Percentiles rank a stretch among this genome's conserved stretches.
Evolutionary conservation across 2,888 invertebrate species (phyloP).

Genomic region (Lasioglossum leucozonium): DNA sequence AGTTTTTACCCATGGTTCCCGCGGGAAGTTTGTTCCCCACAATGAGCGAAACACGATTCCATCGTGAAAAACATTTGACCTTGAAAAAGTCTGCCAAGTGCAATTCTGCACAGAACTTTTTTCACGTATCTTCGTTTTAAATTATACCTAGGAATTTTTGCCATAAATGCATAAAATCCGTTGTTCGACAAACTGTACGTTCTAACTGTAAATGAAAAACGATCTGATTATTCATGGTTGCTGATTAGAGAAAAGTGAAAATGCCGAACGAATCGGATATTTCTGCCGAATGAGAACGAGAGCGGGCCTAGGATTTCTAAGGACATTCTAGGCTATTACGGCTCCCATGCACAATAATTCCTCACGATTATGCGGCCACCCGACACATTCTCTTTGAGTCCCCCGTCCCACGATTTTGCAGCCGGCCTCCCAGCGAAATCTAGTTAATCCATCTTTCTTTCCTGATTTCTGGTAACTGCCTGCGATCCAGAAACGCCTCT

Average conservation of each 20-base stretch:
- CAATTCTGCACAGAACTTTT: no score
- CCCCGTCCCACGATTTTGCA: conserved; percentile 39
- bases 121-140: no score
- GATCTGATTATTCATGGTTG: neutral
- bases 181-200: neutral
- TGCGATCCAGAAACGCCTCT: conserved; percentile 33
- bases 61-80: no score
- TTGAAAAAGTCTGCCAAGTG: no score
- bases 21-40: no score
- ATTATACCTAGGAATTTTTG: no score
- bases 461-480: conserved; percentile 37
- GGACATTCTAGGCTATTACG: conserved; percentile 36
- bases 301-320: neutral
- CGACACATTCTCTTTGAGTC: conserved; percentile 42
- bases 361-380: conserved; percentile 47
- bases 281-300: neutral
- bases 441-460: conserved; percentile 54
- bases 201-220: neutral
- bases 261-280: neutral
- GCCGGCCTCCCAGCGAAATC: conserved; percentile 44
- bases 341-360: conserved; percentile 48
- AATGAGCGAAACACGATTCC: no score
- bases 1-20: no score
- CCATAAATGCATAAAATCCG: no score
- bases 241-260: neutral